Conservation (phyloP, 1,140 invertebrate genomes). For the Proctacanthus coquilletti region DNA sequence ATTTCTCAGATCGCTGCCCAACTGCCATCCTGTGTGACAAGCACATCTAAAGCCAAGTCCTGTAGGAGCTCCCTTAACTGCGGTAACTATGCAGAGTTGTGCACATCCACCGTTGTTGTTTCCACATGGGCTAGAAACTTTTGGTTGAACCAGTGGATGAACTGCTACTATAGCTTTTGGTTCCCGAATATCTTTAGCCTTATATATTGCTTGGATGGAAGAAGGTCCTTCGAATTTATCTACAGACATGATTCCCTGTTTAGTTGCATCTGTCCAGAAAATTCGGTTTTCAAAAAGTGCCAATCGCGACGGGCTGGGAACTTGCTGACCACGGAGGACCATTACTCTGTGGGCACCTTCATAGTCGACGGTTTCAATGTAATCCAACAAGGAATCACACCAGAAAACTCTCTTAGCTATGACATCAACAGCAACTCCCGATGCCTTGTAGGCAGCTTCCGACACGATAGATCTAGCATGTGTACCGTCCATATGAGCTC, state of each 20-base stretch:
- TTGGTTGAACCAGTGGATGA: slow-evolving; percentile 60
- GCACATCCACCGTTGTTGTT: slow-evolving; percentile 82
- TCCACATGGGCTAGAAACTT: slow-evolving; percentile 74
- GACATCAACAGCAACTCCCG: slow-evolving; percentile 71
- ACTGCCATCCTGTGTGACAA: slow-evolving; percentile 77
- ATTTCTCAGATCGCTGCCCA: slow-evolving; percentile 59
- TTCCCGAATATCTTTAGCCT: slow-evolving; percentile 61
- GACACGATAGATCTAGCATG: slow-evolving; percentile 66
- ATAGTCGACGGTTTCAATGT: slow-evolving; percentile 95
- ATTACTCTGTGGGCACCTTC: slow-evolving; percentile 67
- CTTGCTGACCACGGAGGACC: slow-evolving; percentile 64
- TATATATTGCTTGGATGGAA: slow-evolving; percentile 64
- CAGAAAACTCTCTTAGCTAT: slow-evolving; percentile 84
- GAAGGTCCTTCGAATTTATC: slow-evolving; percentile 71
- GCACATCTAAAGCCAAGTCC: slow-evolving; percentile 83
- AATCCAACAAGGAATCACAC: slow-evolving; percentile 91
- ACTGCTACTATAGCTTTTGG: slow-evolving; percentile 72
- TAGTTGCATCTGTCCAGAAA: slow-evolving; percentile 92
- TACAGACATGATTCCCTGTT: slow-evolving; percentile 83
- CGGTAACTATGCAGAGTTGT: slow-evolving; percentile 89
- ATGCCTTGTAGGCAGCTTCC: slow-evolving; percentile 80
- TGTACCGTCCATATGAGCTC: slow-evolving; percentile 86
- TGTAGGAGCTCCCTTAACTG: slow-evolving; percentile 52
- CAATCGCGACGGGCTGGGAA: slow-evolving; percentile 72
- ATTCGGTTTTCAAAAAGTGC: slow-evolving; percentile 81